Conservation (phyloP, 2,888 invertebrate species). For the Rugalucina vietnamica region DNA sequence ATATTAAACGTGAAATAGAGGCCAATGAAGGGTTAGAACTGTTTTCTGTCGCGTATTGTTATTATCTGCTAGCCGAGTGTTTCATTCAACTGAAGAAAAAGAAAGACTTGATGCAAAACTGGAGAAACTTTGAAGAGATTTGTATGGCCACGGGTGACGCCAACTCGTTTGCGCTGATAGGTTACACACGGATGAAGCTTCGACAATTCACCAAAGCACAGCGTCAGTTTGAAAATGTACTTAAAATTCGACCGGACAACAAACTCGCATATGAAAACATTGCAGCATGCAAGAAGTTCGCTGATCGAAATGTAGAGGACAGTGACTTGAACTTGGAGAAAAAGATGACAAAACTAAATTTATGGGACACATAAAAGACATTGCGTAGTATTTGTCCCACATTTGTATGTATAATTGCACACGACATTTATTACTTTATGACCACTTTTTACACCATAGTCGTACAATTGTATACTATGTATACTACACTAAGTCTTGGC, state of each 20-base stretch:
- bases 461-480: no score
- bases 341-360: constrained; percentile 44
- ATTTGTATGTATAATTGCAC: no score
- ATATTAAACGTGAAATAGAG: constrained; percentile 62
- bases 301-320: constrained; percentile 35
- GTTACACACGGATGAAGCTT: constrained; percentile 61
- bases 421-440: no score
- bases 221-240: constrained; percentile 51
- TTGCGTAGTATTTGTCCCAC: no score
- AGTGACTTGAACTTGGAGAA: constrained; percentile 43
- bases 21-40: constrained; percentile 62
- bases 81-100: constrained; percentile 60
- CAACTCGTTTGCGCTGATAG: constrained; percentile 58
- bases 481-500: no score
- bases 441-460: no score
- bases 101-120: constrained; percentile 45
- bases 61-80: constrained; percentile 64
- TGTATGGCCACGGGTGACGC: constrained; percentile 54
- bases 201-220: constrained; percentile 62
- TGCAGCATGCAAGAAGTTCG: constrained; percentile 45
- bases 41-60: constrained; percentile 55
- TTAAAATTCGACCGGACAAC: constrained; percentile 49
- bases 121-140: constrained; percentile 60
- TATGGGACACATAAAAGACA: constrained; percentile 16
- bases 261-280: constrained; percentile 53